A percentile compares a stretch with the other conserved stretches of the same genome.
These are phyloP conservation scores for Hippocampus mohnikei DNA, from an alignment of 2,113 vertebrate genomes.

Conservation along the genomic window DNA sequence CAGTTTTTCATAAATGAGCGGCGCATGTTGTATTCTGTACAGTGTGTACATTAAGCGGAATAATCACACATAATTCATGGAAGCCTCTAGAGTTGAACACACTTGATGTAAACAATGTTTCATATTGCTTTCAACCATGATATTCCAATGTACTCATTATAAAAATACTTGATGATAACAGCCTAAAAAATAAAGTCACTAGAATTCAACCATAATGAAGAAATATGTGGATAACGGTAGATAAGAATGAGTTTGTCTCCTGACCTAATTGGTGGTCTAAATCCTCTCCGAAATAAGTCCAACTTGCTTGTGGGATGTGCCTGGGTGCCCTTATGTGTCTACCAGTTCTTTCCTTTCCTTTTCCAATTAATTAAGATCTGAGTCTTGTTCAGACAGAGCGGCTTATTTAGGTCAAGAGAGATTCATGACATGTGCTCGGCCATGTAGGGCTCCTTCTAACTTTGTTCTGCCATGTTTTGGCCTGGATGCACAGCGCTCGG, in stretches of 20 bases:
- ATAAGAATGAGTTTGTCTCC: background rate
- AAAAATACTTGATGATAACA: background rate
- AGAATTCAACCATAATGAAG: background rate
- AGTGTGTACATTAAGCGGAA: too few relatives aligned
- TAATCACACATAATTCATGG: too few relatives aligned
- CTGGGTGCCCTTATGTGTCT: background rate
- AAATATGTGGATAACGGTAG: background rate
- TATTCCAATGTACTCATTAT: background rate
- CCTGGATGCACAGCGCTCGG: background rate
- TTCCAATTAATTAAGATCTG: background rate
- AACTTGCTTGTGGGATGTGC: background rate
- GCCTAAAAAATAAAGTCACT: background rate
- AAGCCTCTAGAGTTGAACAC: too few relatives aligned
- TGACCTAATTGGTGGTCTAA: conserved; percentile 2
- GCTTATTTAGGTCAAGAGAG: conserved; percentile 1
- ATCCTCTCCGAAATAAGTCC: background rate
- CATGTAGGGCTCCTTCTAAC: background rate
- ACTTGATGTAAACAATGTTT: background rate
- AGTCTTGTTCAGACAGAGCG: background rate
- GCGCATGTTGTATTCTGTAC: too few relatives aligned
- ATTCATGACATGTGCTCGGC: conserved; percentile 4
- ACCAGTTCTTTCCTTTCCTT: background rate
- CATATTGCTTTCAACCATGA: background rate
- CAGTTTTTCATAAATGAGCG: too few relatives aligned
- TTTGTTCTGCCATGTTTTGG: background rate